These are phyloP conservation scores for Triops cancriformis DNA, from an alignment of 1,140 invertebrate genomes.

Conservation along the genomic window DNA sequence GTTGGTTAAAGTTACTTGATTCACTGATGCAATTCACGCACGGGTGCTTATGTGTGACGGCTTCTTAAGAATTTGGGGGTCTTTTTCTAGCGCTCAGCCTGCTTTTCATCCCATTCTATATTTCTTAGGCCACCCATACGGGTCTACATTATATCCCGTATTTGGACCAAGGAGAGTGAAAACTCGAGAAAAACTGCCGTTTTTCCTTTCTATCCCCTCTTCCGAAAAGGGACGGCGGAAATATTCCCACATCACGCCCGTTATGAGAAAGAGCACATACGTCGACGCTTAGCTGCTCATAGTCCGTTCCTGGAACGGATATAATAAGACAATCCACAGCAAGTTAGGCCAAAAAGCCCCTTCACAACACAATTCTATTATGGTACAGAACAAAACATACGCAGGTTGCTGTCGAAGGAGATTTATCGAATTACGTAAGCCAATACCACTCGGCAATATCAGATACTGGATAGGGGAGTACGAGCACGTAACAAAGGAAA, in stretches of 20 bases:
- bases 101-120: neutral
- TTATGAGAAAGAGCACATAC: neutral
- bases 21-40: constrained; percentile 4
- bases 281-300: neutral
- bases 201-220: neutral
- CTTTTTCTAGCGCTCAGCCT: neutral
- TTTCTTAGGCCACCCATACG: neutral
- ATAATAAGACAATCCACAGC: neutral
- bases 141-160: neutral
- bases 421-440: neutral
- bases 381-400: too few species aligned
- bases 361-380: neutral
- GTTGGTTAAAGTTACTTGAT: neutral
- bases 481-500: neutral
- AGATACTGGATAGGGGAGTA: neutral
- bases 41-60: neutral
- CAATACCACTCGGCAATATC: neutral
- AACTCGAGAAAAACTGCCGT: too few species aligned
- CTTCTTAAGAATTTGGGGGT: neutral
- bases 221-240: neutral
- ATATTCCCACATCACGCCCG: neutral
- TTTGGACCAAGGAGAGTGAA: neutral
- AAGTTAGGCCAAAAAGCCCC: neutral
- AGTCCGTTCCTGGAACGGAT: neutral
- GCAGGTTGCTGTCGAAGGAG: too few species aligned